These are phyloP conservation scores for Cataglyphis cursor DNA, from an alignment of 2,888 invertebrate species.

Conservation along the genomic window DNA sequence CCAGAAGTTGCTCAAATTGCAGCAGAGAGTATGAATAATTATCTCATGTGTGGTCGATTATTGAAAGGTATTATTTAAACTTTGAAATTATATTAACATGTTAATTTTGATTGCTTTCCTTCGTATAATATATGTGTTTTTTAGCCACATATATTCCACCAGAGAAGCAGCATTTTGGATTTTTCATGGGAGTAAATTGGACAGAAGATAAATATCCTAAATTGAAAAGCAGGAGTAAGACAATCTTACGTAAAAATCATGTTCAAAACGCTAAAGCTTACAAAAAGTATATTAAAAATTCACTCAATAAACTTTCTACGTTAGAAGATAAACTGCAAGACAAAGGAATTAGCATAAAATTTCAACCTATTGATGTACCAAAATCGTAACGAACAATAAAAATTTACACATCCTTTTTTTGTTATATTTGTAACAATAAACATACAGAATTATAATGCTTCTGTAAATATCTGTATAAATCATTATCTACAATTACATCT, in stretches of 20 bases:
- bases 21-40: conserved; percentile 98
- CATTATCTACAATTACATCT: conserved; percentile 67
- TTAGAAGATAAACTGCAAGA: conserved; percentile 81
- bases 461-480: conserved; percentile 28
- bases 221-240: conserved; percentile 85
- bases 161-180: conserved; percentile 89
- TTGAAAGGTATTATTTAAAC: conserved; percentile 90
- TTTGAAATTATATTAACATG: background rate
- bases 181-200: conserved; percentile 88
- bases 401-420: background rate
- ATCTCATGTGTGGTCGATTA: conserved; percentile 97
- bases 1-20: conserved; percentile 96
- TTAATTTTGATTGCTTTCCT: background rate
- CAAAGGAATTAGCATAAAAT: conserved; percentile 81
- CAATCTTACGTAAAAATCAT: conserved; percentile 86
- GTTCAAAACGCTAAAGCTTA: conserved; percentile 86
- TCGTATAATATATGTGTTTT: conserved; percentile 76
- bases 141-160: conserved; percentile 91
- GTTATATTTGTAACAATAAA: conserved; percentile 13
- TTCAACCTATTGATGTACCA: conserved; percentile 69
- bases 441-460: conserved; percentile 37
- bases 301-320: conserved; percentile 84
- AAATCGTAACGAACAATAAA: background rate
- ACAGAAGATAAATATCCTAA: conserved; percentile 87
- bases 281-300: conserved; percentile 85